Evolutionary conservation across 2,888 invertebrate genomes (phyloP).

Genomic region (Tetragonisca angustula): DNA sequence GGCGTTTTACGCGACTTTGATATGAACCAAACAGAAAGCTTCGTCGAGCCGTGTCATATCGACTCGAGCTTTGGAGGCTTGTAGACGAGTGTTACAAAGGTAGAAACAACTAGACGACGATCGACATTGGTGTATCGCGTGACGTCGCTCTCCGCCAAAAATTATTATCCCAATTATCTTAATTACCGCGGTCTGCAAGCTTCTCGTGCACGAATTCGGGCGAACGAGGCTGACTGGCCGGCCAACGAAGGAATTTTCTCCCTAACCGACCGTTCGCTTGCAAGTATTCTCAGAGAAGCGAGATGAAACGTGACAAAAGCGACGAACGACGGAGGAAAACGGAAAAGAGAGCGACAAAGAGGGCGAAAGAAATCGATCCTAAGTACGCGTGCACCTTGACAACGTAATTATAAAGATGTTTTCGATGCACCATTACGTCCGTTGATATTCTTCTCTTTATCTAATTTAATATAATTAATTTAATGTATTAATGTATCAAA

Average conservation of each 20-base stretch:
- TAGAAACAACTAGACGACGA: background rate
- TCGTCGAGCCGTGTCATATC: background rate
- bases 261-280: conserved; percentile 33
- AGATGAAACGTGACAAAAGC: conserved; percentile 45
- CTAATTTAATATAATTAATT: no score
- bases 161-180: conserved; percentile 79
- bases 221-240: conserved; percentile 28
- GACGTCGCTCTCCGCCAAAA: conserved; percentile 70
- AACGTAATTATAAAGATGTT: conserved; percentile 45
- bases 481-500: no score
- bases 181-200: conserved; percentile 70
- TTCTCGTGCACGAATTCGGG: conserved; percentile 56
- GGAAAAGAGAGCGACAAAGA: background rate
- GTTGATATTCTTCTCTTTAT: conserved; percentile 19
- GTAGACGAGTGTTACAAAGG: no score
- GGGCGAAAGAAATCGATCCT: conserved; percentile 42
- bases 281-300: conserved; percentile 42
- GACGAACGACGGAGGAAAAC: conserved; percentile 3
- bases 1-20: background rate
- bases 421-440: conserved; percentile 52
- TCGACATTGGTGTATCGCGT: conserved; percentile 67
- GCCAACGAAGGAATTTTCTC: conserved; percentile 27
- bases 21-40: background rate
- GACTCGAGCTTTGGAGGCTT: no score
- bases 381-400: conserved; percentile 60